These are phyloP conservation scores for Garrulus glandarius DNA, from an alignment of 2,797 vertebrate species.

Conservation along the genomic window DNA sequence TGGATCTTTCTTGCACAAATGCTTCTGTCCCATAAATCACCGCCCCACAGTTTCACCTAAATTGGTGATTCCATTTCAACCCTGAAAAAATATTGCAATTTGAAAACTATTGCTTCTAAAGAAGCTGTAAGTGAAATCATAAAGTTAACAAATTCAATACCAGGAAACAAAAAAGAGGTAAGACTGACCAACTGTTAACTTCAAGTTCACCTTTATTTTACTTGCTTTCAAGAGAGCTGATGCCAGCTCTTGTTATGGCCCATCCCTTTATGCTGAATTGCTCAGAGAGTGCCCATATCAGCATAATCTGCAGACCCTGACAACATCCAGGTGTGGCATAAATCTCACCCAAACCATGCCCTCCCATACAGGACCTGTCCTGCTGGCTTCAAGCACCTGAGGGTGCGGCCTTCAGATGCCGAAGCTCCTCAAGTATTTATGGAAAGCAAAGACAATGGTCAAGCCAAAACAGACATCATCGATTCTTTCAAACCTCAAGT, in stretches of 20 bases:
- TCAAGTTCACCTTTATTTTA: background rate
- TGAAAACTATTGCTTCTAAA: background rate
- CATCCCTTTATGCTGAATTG: background rate
- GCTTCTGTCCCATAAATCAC: background rate
- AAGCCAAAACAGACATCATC: background rate
- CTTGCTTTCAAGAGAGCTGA: background rate
- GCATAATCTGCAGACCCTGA: background rate
- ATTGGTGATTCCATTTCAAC: background rate
- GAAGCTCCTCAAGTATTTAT: background rate
- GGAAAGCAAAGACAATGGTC: background rate
- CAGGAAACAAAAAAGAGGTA: background rate
- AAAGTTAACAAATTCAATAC: background rate
- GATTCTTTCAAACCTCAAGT: background rate
- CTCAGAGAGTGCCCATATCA: background rate
- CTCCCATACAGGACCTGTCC: background rate
- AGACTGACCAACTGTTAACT: background rate
- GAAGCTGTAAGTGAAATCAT: background rate
- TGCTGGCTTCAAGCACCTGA: too few species aligned
- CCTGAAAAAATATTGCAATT: background rate
- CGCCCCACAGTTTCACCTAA: background rate
- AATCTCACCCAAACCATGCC: background rate
- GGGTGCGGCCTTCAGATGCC: background rate
- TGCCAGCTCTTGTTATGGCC: background rate
- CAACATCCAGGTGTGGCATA: background rate
- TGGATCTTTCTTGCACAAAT: background rate